Percentiles rank a stretch among this genome's conserved stretches.
These are phyloP conservation scores for Megalops atlanticus DNA, from an alignment of 2,113 vertebrate species.

Conservation along the genomic window DNA sequence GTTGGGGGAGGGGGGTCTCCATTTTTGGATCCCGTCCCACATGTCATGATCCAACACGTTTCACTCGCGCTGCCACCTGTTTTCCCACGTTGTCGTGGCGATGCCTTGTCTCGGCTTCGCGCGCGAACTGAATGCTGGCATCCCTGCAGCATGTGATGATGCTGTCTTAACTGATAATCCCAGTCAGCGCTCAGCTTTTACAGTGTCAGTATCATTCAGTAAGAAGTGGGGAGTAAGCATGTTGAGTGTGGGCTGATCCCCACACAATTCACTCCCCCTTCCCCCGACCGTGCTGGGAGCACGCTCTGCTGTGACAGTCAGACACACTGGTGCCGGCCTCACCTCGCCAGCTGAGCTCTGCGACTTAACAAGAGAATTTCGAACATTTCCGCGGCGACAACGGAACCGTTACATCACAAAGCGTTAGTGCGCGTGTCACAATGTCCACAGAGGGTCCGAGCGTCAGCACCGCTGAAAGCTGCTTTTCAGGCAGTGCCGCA, in stretches of 20 bases:
- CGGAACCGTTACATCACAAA: neutral
- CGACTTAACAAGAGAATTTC: conserved; percentile 16
- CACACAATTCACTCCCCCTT: too few species aligned
- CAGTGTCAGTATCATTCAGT: neutral
- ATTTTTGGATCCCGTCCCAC: neutral
- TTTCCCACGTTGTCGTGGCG: neutral
- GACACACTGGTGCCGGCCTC: neutral
- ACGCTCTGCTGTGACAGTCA: neutral
- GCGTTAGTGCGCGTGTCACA: conserved; percentile 7
- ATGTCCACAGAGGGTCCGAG: neutral
- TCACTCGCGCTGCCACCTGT: neutral
- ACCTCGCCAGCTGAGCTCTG: neutral
- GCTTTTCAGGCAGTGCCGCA: neutral
- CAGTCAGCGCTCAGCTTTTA: neutral
- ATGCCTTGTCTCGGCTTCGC: neutral
- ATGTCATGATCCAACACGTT: neutral
- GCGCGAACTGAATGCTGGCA: neutral
- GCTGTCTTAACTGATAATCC: neutral
- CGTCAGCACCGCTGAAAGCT: neutral
- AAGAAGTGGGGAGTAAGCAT: too few species aligned
- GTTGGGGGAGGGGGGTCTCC: too few species aligned
- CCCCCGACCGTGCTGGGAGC: too few species aligned
- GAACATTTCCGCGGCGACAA: neutral
- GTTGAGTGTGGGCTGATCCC: too few species aligned
- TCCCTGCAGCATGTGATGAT: neutral